These are phyloP conservation scores for Tragelaphus eurycerus DNA, from an alignment of 2,797 vertebrate genomes.

Conservation along the genomic window DNA sequence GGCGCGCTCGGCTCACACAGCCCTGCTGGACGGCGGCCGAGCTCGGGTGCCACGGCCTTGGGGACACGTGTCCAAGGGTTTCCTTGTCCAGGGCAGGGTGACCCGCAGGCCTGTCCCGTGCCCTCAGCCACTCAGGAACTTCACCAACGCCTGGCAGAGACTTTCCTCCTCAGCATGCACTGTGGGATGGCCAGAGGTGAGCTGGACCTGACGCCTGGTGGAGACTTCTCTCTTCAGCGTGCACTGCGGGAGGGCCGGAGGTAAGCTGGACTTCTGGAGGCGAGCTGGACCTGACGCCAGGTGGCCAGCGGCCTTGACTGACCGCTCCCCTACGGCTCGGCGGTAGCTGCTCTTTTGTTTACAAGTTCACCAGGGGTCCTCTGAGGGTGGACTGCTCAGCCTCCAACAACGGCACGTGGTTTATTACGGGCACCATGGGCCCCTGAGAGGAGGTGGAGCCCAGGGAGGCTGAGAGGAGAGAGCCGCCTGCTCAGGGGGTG, in stretches of 20 bases:
- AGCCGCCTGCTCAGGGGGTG: rapidly evolving
- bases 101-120: rapidly evolving
- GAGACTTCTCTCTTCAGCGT: rapidly evolving
- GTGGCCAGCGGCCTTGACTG: rapidly evolving
- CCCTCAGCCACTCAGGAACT: background rate
- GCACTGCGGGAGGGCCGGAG: rapidly evolving
- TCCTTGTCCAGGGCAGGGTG: rapidly evolving
- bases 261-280: background rate
- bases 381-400: background rate
- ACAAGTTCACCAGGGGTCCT: background rate
- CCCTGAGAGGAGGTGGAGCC: background rate
- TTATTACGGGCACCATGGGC: background rate
- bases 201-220: background rate
- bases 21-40: rapidly evolving
- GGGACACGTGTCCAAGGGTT: rapidly evolving
- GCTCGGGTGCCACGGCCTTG: rapidly evolving
- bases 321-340: rapidly evolving
- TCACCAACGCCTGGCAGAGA: rapidly evolving
- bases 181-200: rapidly evolving
- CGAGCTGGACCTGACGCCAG: too few relatives aligned
- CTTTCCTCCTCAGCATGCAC: rapidly evolving
- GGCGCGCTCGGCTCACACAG: background rate
- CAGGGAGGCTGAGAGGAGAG: background rate
- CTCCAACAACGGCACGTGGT: rapidly evolving
- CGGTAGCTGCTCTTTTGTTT: background rate